A percentile compares a stretch with the other conserved stretches of the same genome.
phyloP scores from a whole-genome alignment of 2,113 vertebrate species.

The Myotis davidii region DNA sequence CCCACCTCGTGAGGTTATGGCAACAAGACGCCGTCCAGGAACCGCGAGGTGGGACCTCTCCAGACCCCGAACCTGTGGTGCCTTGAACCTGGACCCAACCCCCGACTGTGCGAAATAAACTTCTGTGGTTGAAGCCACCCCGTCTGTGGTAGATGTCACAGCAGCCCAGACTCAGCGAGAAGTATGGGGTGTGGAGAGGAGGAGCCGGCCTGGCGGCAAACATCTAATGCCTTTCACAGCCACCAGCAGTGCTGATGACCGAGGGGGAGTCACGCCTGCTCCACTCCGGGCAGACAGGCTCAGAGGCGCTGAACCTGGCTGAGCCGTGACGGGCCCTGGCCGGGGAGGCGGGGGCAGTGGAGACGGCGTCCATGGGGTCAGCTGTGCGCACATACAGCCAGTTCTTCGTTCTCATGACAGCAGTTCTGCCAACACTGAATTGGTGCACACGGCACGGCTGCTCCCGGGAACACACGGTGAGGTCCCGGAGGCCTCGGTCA shows the following conservation, averaged over 20 bases:
- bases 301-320: accelerated
- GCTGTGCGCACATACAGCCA: not conserved
- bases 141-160: not conserved
- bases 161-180: not conserved
- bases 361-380: not conserved
- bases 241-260: not conserved
- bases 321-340: no score
- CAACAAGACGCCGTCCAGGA: not conserved
- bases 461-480: not conserved
- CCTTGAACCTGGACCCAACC: not conserved
- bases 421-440: accelerated
- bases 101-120: not conserved
- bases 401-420: not conserved
- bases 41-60: not conserved
- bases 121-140: not conserved
- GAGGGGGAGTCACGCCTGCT: not conserved
- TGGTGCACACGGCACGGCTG: not conserved
- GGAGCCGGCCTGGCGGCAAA: accelerated
- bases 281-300: not conserved
- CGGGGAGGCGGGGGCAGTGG: no score
- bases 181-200: accelerated
- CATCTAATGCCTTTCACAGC: not conserved
- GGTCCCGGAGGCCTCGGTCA: not conserved
- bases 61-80: not conserved
- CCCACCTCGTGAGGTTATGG: accelerated